A percentile compares a stretch with the other conserved stretches of the same genome.
Evolutionary conservation across 2,797 vertebrate species (phyloP).

Genomic region (Uromys caudimaculatus): DNA sequence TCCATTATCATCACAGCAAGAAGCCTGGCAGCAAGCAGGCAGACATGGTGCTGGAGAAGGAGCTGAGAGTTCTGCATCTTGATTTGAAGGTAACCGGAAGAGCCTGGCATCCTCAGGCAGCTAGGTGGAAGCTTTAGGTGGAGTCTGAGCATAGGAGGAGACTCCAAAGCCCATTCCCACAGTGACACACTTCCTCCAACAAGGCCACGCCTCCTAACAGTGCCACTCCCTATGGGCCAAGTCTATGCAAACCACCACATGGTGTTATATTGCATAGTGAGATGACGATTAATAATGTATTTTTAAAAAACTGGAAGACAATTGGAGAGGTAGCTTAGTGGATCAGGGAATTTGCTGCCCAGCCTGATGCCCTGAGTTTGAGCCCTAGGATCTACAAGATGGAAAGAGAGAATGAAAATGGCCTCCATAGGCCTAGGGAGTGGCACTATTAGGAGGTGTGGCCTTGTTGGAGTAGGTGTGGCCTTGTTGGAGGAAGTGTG

Average conservation of each 20-base stretch:
- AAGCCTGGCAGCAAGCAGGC: background rate
- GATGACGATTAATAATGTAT: background rate
- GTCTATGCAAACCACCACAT: background rate
- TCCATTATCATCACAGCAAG: background rate
- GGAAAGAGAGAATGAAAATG: background rate
- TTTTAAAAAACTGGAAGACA: background rate
- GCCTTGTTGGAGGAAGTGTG: background rate
- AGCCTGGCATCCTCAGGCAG: background rate
- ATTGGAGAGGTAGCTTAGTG: background rate
- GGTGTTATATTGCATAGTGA: background rate
- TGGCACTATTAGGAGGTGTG: background rate
- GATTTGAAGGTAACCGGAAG: background rate
- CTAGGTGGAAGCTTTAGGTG: too few species aligned
- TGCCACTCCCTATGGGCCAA: too few species aligned
- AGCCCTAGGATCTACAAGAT: background rate
- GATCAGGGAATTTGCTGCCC: background rate
- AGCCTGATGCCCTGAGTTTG: too few species aligned
- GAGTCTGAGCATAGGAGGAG: too few species aligned
- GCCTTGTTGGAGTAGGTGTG: background rate
- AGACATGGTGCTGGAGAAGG: background rate
- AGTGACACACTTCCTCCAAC: too few species aligned
- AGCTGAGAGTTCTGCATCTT: background rate
- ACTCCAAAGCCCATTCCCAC: too few species aligned
- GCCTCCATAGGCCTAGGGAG: background rate
- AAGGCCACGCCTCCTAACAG: too few species aligned